A percentile compares a stretch with the other conserved stretches of the same genome.
These are phyloP conservation scores for Ptyas mucosa DNA, from an alignment of 2,113 vertebrate genomes.

Conservation along the genomic window DNA sequence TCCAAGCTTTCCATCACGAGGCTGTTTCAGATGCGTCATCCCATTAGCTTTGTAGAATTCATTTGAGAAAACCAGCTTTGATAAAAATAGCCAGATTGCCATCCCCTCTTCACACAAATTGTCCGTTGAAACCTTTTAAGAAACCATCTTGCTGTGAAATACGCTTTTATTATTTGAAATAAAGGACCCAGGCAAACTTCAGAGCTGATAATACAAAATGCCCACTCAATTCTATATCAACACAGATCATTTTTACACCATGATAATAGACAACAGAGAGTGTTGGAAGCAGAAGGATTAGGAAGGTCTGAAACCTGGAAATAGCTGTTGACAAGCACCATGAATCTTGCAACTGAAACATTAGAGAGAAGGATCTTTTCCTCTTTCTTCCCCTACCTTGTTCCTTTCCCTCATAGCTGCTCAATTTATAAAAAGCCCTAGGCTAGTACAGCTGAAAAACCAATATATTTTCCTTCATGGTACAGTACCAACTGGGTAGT, in stretches of 20 bases:
- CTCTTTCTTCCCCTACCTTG: background rate
- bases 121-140: constrained; percentile 48
- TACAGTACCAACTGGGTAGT: background rate
- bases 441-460: constrained; percentile 15
- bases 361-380: constrained; percentile 4
- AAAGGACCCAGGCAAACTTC: constrained; percentile 47
- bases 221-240: constrained; percentile 52
- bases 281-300: background rate
- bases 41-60: constrained; percentile 12
- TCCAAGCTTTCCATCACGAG: background rate
- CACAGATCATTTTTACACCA: constrained; percentile 56
- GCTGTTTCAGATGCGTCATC: constrained; percentile 12
- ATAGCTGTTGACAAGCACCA: constrained; percentile 24
- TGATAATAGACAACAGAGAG: constrained; percentile 33
- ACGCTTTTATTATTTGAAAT: constrained; percentile 45
- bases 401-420: background rate
- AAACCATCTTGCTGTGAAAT: constrained; percentile 59
- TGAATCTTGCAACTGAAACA: constrained; percentile 7
- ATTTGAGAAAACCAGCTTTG: constrained; percentile 30
- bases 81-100: constrained; percentile 30
- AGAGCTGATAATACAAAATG: constrained; percentile 48
- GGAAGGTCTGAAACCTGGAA: constrained; percentile 19
- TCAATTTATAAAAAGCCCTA: constrained; percentile 14
- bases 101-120: constrained; percentile 44
- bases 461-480: background rate